Conservation (phyloP, 2,113 vertebrate species). For the Burhinus bistriatus region DNA sequence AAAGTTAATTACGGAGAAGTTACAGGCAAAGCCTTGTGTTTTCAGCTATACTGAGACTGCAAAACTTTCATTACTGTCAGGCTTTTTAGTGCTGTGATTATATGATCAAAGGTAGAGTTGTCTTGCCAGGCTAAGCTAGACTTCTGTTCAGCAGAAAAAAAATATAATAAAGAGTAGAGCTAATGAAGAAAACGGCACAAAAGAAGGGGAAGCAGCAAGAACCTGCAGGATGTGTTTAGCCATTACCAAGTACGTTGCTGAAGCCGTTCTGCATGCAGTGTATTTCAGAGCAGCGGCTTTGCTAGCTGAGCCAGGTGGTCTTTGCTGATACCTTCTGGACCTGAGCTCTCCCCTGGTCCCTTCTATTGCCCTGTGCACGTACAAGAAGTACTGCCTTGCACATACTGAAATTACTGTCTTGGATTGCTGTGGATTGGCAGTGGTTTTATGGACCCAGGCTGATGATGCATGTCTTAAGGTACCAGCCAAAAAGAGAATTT, state of each 20-base stretch:
- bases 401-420: background rate
- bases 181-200: background rate
- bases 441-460: background rate
- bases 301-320: background rate
- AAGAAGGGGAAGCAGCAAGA: background rate
- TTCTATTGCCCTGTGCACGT: rapidly evolving
- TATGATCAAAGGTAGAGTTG: conserved; percentile 1
- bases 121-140: background rate
- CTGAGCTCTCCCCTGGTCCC: background rate
- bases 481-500: background rate
- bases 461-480: background rate
- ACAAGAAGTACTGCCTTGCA: background rate
- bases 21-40: background rate
- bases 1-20: background rate
- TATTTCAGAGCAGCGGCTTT: background rate
- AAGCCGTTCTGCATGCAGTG: background rate
- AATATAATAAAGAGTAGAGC: background rate
- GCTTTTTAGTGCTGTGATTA: background rate
- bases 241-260: background rate
- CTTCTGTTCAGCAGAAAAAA: background rate
- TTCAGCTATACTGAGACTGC: background rate
- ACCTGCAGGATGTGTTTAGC: background rate
- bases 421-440: background rate
- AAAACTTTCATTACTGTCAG: background rate
- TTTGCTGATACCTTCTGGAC: background rate